Evolutionary conservation across 2,113 vertebrate species (phyloP), one percentile per base, ranked within the genome.

Genomic region (Actenoides hombroni): DNA sequence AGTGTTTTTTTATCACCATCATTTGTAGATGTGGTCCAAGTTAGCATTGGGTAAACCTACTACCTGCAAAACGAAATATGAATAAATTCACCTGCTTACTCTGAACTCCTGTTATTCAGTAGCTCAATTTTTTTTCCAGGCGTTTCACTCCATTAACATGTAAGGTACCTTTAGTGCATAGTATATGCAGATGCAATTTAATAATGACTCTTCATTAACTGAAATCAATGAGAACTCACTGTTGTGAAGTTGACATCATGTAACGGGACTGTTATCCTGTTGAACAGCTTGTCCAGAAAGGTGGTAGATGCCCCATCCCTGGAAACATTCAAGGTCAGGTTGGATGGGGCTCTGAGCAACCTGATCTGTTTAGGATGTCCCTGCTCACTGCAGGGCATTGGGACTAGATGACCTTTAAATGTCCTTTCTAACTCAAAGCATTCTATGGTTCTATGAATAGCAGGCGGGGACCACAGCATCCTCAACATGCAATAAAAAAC

Each of bases 21-120:
- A 95, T 89, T 96, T 96, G 95, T 94, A 96, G 94, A 96, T 96
- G 95, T 79, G 95, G 95, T 96, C 91, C 95, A 94, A 96, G 91
- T 95, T 96, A 97, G 80, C 77, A 82, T 0, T 61, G 63, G 37
- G 49, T 87, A 84, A 94, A 89, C 74, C 77, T 53, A 70, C 79
- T 92, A 91, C 88, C 86, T 91, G 77, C 64, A 82, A 83, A 73
- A 48, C 0, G 0, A 95, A 95, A 91, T 89, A 94, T 79, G 83
- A 96, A 95, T 97, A 97, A 92, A 96, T 94, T 96, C 96, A 96
- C 95, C 94, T 97, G 95, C 71, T 94, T 91, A 12, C 40, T 68
- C 53, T 65, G 46, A 67, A 35, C 35, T 86, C 59, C 71, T 88
- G 19, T 86, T 96, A 57, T 46, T 93, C 59, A 28, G 54, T 24